A percentile compares a stretch with the other conserved stretches of the same genome.
phyloP scores from a whole-genome alignment of 2,113 vertebrate genomes.

The Sturnus vulgaris region DNA sequence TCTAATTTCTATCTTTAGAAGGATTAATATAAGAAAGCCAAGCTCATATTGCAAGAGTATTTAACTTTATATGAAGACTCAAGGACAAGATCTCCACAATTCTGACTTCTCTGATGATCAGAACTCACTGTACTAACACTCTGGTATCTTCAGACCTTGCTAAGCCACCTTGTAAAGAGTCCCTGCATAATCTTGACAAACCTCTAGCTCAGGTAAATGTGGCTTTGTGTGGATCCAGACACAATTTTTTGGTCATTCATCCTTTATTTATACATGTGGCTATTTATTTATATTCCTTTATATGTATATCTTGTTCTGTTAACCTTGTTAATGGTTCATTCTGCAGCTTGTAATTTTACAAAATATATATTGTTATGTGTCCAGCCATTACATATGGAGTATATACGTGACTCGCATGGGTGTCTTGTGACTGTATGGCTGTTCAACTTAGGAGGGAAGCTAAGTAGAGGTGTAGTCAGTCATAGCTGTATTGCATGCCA shows the following conservation, averaged over 20 bases:
- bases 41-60: neutral
- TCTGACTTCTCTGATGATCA: neutral
- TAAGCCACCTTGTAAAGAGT: neutral
- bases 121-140: neutral
- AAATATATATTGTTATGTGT: neutral
- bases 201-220: fast-evolving
- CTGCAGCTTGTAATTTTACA: neutral
- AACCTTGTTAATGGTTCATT: neutral
- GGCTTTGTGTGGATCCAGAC: neutral
- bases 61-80: neutral
- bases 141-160: neutral
- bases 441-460: neutral
- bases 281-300: neutral
- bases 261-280: neutral
- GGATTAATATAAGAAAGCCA: neutral
- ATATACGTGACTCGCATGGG: neutral
- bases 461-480: neutral
- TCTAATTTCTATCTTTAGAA: neutral
- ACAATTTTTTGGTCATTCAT: neutral
- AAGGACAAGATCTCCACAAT: neutral
- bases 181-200: neutral
- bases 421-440: neutral
- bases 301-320: neutral
- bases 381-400: neutral
- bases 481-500: neutral